Base-by-base conservation (phyloP, 2,113 vertebrate species). In the Channa argus region DNA sequence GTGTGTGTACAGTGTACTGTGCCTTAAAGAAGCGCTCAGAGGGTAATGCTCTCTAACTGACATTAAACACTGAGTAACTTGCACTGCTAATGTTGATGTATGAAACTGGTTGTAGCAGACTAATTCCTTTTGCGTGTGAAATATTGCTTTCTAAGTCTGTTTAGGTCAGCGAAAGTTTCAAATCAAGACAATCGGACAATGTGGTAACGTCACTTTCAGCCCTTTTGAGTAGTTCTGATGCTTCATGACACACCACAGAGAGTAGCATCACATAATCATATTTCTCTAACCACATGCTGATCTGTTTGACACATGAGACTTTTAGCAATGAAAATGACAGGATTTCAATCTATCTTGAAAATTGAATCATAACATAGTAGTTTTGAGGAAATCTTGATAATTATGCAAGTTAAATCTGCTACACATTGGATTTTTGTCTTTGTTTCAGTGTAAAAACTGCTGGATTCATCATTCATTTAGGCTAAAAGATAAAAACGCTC, bases 11-110 rank as follows among this genome's bases (percentile, higher is more conserved):
- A 62, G 79, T 85, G 77, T 85, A 72, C 85, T 91, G 88, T 90
- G 89, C 88, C 85, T 85, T 82, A 60, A 54, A 88, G 69, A 86
- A 79, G 58, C 84, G 81, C 81, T 83, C 80, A 41, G 52, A 75
- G 64, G 85, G 63, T 44, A 63, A 85, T 52, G 73, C 60, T 82
- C 66, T 47, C 75, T 69, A 58, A 78, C 68, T 63, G 67, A 86
- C 80, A 82, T 70, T 70, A 63, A 73, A 83, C 51, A 77, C 24
- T 73, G 68, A 74, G 62, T 52, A 63, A 47, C 11, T 74, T 61
- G 44, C 44, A 54, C 60, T 66, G 72, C 77, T 55, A 33, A 63
- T 24, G 73, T 53, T 5, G 34, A 41, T 54, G 39, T 60, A 41
- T 53, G 46, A 12, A 47, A 63, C 74, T 56, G 33, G 9, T 63